Evolutionary conservation across 1,140 invertebrate species (phyloP).

Genomic region (Pseudoatta argentina): DNA sequence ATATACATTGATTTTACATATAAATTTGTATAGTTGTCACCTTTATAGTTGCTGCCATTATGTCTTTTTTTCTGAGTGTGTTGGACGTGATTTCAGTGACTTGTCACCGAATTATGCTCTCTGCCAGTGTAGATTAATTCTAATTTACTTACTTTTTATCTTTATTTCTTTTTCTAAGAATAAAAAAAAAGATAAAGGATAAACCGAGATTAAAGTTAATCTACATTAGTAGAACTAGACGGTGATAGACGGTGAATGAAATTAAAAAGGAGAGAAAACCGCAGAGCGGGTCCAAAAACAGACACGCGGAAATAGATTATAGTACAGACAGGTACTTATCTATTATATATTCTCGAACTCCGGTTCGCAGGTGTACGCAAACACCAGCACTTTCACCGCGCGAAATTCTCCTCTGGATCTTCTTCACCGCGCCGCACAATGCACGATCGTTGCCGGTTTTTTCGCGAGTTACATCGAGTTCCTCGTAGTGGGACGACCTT

Average conservation of each 20-base stretch:
- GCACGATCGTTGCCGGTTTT: slow-evolving; percentile 2
- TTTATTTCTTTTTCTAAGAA: too few species aligned
- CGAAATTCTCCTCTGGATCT: slow-evolving; percentile 18
- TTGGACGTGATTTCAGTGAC: not conserved
- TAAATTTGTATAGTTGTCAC: too few species aligned
- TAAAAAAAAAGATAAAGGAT: too few species aligned
- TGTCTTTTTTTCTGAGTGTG: too few species aligned
- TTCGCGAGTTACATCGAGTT: slow-evolving; percentile 14
- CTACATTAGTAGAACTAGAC: too few species aligned
- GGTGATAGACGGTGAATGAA: too few species aligned
- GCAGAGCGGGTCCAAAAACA: not conserved
- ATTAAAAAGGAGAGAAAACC: not conserved
- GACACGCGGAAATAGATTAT: slow-evolving; percentile 39
- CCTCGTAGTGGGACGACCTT: slow-evolving; percentile 19
- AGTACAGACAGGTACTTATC: not conserved
- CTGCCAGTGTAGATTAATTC: too few species aligned
- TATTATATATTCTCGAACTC: not conserved
- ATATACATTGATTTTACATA: too few species aligned
- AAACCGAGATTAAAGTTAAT: too few species aligned
- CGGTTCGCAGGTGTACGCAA: slow-evolving; percentile 20
- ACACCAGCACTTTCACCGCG: slow-evolving; percentile 43
- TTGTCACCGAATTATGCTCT: not conserved
- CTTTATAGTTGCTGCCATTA: too few species aligned
- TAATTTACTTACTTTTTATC: too few species aligned
- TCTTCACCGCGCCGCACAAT: slow-evolving; percentile 11